Evolutionary conservation across 2,888 invertebrate species (phyloP).

Genomic region (Troides helena): DNA sequence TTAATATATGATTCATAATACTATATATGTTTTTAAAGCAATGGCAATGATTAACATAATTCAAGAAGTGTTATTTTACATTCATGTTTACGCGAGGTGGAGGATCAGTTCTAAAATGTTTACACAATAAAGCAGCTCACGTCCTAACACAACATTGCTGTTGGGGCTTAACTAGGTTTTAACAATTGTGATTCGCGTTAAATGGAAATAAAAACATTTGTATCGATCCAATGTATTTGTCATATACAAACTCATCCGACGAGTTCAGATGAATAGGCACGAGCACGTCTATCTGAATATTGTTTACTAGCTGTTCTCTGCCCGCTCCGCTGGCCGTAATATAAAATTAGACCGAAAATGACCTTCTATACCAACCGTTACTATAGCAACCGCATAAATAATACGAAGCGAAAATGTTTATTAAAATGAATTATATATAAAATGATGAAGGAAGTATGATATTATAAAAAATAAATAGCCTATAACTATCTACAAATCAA

Average conservation of each 20-base stretch:
- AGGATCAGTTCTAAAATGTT: constrained; percentile 7
- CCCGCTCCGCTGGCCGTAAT: no score
- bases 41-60: not conserved
- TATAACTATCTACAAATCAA: no score
- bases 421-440: no score
- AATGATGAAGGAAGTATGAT: no score
- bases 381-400: no score
- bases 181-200: constrained; percentile 3
- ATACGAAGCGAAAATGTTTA: no score
- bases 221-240: not conserved
- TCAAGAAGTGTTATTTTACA: constrained; percentile 4
- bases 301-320: not conserved
- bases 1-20: not conserved
- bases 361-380: no score
- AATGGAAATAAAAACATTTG: constrained; percentile 15
- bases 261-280: constrained; percentile 2
- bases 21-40: not conserved
- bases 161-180: constrained; percentile 19
- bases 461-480: no score
- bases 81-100: not conserved
- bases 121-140: constrained; percentile 12
- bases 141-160: constrained; percentile 21
- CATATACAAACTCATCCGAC: not conserved
- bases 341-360: no score
- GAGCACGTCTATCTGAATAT: not conserved